Percentiles rank a stretch among this genome's conserved stretches.
Conservation (phyloP, 1,140 invertebrate species). For the Papilio dardanus region DNA sequence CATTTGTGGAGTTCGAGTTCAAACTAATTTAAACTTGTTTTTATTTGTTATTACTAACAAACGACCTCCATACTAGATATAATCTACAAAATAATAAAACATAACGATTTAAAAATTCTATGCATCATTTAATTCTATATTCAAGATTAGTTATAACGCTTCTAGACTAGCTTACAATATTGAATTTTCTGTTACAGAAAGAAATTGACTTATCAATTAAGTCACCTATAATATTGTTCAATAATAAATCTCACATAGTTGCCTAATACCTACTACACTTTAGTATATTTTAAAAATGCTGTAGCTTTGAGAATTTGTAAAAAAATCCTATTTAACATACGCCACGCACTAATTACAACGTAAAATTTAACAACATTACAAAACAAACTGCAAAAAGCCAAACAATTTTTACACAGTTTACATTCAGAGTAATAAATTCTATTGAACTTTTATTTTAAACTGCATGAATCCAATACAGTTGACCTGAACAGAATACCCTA, state of each 20-base stretch:
- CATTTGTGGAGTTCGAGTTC: slow-evolving; percentile 27
- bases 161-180: no score
- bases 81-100: neutral
- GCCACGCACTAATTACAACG: no score
- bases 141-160: neutral
- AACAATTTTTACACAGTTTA: neutral
- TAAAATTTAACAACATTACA: neutral
- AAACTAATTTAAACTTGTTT: slow-evolving; percentile 23
- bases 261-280: no score
- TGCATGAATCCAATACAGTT: neutral
- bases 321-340: no score
- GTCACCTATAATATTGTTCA: no score
- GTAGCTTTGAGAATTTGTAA: no score
- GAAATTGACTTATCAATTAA: no score
- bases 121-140: neutral
- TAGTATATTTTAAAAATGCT: no score
- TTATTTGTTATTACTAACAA: slow-evolving; percentile 23
- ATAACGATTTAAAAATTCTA: neutral
- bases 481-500: neutral
- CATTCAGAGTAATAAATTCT: neutral
- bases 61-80: neutral
- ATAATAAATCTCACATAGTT: no score
- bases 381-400: neutral
- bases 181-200: no score
- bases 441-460: neutral